Base-by-base conservation (phyloP, 1,140 invertebrate genomes). In the Listronotus oregonensis region DNA sequence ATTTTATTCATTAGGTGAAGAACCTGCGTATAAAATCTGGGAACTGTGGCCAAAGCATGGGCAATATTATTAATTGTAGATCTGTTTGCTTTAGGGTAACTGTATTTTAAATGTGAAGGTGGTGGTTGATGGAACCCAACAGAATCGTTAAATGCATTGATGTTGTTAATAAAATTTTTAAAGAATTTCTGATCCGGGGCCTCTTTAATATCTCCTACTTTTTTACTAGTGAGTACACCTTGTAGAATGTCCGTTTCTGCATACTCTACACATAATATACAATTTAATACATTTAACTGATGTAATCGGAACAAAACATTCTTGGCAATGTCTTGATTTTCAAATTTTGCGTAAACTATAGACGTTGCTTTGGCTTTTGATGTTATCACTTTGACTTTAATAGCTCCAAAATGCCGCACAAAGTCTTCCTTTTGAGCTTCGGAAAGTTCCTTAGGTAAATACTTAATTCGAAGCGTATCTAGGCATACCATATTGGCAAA, bases 1-100 rank as follows among this genome's bases (percentile, higher is more conserved):
- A 98, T 96, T 82, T 91, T 94, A 76, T 97, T 97, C 94, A 97
- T 97, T 32, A 98, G 82, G 84, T 97, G 94, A 50, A 97, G 76
- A 6, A 68, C 90, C 84, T 92, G 94, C 18, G 84, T 88, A 77
- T 97, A 97, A 79, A 97, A 93, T 70, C 88, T 86, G 46, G 89
- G 89, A 71, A 92, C 86, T 42, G 83, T 83, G 56, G 89, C 82
- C 46, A 96, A 77, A 49, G 88, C 85, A 79, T 90, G 84, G 6
- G 87, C 85, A 67, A 97, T 95, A 75, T 93, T 93, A 39, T 87
- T 82, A 27, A 95, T 81, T 57, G 89, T 91, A 44, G 85, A 82
- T 54, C 83, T 82, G 49, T 86, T 91, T 14, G 92, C 87, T 52
- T 87, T 83, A 12, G 93, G 91, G 80, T 93, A 93, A 58, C 85